These are phyloP conservation scores for Platichthys stellatus DNA, from an alignment of 2,113 vertebrate species.

Conservation along the genomic window DNA sequence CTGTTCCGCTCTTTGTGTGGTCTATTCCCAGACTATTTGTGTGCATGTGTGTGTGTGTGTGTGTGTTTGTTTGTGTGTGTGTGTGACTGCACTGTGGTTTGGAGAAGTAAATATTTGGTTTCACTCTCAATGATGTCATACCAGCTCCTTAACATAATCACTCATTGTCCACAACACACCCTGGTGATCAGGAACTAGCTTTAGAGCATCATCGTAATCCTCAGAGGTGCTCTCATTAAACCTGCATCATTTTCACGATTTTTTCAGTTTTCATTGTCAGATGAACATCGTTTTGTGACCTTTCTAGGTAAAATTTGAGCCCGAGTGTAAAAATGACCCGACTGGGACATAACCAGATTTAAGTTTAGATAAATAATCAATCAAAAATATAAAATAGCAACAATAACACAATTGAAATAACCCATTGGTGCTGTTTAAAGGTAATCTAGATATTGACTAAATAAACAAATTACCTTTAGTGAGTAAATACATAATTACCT, in stretches of 20 bases:
- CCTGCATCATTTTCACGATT: background rate
- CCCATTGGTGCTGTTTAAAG: no score
- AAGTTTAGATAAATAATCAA: no score
- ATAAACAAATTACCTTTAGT: no score
- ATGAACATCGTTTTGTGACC: background rate
- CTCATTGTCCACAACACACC: background rate
- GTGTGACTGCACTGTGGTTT: slow-evolving; percentile 1
- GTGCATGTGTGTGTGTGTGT: no score
- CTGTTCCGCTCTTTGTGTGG: slow-evolving; percentile 9
- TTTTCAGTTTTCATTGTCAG: background rate
- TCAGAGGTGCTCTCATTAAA: background rate
- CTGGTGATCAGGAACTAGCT: background rate
- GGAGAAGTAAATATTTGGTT: background rate
- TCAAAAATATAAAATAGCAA: no score
- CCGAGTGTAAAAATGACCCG: no score
- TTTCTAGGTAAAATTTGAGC: background rate
- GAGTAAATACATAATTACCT: no score
- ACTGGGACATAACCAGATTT: background rate
- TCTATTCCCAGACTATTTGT: background rate
- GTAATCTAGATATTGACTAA: no score
- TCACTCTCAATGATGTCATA: slow-evolving; percentile 21
- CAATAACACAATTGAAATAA: no score
- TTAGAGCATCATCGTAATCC: no score
- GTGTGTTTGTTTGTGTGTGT: no score
- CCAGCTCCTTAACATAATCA: background rate